Evolutionary conservation across 2,888 invertebrate genomes (phyloP).

Genomic region (Dexiosoma caninum): DNA sequence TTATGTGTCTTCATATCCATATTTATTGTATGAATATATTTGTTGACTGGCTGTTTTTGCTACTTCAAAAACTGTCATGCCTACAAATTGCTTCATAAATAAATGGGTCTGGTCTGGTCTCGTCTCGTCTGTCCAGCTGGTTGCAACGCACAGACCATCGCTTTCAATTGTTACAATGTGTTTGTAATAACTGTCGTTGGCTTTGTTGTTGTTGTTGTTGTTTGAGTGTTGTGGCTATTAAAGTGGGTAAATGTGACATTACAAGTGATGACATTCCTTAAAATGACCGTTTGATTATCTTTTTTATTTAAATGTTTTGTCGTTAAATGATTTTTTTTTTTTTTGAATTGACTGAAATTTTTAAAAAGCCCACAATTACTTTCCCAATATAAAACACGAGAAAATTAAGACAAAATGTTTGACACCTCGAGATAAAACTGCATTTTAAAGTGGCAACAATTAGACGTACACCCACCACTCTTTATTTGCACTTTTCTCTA

Average conservation of each 20-base stretch:
- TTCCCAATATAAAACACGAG: background rate
- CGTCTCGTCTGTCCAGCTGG: background rate
- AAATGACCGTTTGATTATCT: conserved; percentile 41
- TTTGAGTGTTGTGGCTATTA: background rate
- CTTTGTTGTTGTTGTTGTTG: background rate
- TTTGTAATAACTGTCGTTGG: background rate
- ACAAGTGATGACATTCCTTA: conserved; percentile 42
- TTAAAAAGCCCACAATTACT: conserved; percentile 5
- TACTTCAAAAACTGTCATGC: conserved; percentile 33
- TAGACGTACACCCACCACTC: conserved; percentile 7
- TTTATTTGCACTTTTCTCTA: conserved; percentile 14
- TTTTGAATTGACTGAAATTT: background rate
- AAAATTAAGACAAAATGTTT: background rate
- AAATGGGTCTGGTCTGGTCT: too few relatives aligned
- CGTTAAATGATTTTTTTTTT: conserved; percentile 30
- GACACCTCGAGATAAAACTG: conserved; percentile 13
- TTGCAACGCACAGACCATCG: background rate
- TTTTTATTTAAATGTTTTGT: conserved; percentile 38
- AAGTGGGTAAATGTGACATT: conserved; percentile 28
- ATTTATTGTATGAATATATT: conserved; percentile 1
- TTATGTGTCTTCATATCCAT: conserved; percentile 7
- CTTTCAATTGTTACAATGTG: conserved; percentile 19
- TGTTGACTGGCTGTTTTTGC: conserved; percentile 1
- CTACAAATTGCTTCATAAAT: conserved; percentile 46
- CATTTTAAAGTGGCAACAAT: background rate